Evolutionary conservation across 2,113 vertebrate genomes (phyloP).

Genomic region (Scomber colias): DNA sequence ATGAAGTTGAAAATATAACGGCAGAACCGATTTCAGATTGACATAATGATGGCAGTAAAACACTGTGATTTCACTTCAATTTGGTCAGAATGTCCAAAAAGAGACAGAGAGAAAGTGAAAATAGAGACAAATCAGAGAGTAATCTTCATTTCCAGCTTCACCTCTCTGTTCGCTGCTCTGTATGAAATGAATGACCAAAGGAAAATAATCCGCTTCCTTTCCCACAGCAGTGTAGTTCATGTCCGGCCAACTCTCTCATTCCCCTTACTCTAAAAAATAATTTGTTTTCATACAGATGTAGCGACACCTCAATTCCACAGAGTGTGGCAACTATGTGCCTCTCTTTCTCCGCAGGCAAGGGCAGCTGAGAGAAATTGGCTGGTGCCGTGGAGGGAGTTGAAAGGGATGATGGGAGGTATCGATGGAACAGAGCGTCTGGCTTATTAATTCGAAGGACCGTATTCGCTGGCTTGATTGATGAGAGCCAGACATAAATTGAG

Average conservation of each 20-base stretch:
- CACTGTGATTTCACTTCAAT: not conserved
- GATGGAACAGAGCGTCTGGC: constrained; percentile 66
- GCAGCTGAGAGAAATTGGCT: constrained; percentile 74
- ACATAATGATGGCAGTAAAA: not conserved
- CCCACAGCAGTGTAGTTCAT: constrained; percentile 17
- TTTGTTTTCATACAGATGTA: constrained; percentile 79
- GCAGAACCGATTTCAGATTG: too few species aligned
- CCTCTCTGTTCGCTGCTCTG: constrained; percentile 15
- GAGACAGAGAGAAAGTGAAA: too few species aligned
- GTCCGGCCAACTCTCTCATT: constrained; percentile 46
- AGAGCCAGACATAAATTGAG: constrained; percentile 73
- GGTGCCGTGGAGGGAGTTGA: constrained; percentile 63
- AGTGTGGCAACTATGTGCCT: constrained; percentile 53
- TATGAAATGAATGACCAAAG: constrained; percentile 61
- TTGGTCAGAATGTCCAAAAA: too few species aligned
- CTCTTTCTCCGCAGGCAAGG: constrained; percentile 69
- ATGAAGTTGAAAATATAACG: too few species aligned
- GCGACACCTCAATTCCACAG: constrained; percentile 71
- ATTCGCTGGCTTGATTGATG: constrained; percentile 77
- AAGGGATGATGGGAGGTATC: constrained; percentile 78
- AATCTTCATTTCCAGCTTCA: constrained; percentile 39
- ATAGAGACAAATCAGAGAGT: not conserved
- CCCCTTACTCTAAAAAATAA: constrained; percentile 66
- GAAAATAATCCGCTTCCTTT: constrained; percentile 49
- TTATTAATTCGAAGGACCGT: constrained; percentile 72